Base-by-base conservation (phyloP, 2,888 invertebrate species). In the Anoplius nigerrimus region DNA sequence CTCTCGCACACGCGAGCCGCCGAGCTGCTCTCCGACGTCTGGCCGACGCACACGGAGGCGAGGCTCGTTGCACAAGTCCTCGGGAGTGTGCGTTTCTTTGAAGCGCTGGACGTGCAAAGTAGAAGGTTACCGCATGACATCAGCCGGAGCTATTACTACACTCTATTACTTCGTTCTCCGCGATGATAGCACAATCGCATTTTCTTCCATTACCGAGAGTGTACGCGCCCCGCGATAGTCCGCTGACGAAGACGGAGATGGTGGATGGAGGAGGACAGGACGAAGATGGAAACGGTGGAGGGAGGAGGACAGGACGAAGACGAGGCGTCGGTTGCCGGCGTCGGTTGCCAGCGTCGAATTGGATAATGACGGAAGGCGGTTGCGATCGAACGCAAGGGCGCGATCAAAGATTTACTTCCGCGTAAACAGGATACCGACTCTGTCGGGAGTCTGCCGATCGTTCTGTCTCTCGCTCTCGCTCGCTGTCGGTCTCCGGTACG, bases 101-200 rank as follows among this genome's bases (percentile, higher is more conserved):
- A 69, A 69, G 67, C 66, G 65, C 71, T 71, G 74, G 72, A 76
- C 76, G 78, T 79, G 72, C 79, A 72, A 80, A 81, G 79, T 79
- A 81, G 80, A 80, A 80, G 80, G 81, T 80, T 80, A 79, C 76
- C 68, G 81, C 54, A 71, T 80, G 80, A 79, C 80, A 81, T 80
- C 80, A 80, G 79, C 70, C 74, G 15, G 46, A 51, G 73, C 76
- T 79, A 75, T 80, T 80, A 75, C 78, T 72, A 66, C 72, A 72
- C 73, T 79, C 79, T 75, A 75, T 76, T 77, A 76, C 75, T 75
- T 66, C 59, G 74, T 75, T 68, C 70, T 15, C 56, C 54, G 46
- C 66, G 73, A 79, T 69, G 76, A 79, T 73, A 75, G 69, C 73
- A 58, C 62, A 62, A 62, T 65, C 55, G 67, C 58, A 62, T 75